These are phyloP conservation scores for Pseudopleuronectes americanus DNA, from an alignment of 2,797 vertebrate species.

Conservation along the genomic window DNA sequence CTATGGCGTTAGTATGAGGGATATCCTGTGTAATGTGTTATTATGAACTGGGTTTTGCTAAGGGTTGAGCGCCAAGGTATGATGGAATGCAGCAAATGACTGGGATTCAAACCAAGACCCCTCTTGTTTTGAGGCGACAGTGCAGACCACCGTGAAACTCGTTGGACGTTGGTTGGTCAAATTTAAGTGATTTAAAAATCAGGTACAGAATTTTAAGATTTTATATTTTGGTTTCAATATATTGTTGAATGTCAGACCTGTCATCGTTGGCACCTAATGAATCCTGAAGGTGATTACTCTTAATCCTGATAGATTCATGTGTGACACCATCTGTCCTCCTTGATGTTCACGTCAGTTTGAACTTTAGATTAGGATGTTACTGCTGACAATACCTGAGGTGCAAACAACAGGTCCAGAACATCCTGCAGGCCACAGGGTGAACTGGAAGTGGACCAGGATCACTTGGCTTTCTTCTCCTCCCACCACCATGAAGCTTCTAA, in stretches of 20 bases:
- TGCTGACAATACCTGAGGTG: conserved; percentile 12
- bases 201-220: neutral
- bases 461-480: conserved; percentile 38
- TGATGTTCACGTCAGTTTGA: conserved; percentile 13
- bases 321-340: conserved; percentile 16
- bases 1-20: no score
- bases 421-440: conserved; percentile 21
- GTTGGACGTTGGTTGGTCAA: no score
- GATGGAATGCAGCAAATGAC: no score
- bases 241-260: neutral
- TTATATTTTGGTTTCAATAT: neutral
- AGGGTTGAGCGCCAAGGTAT: no score
- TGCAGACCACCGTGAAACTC: no score
- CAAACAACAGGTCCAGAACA: conserved; percentile 22
- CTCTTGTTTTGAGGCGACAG: no score
- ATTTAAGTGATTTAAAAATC: neutral
- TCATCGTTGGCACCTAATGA: neutral
- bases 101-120: no score
- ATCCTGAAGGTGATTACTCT: conserved; percentile 14
- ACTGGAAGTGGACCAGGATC: conserved; percentile 47
- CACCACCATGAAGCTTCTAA: conserved; percentile 67
- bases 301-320: conserved; percentile 14
- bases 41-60: no score
- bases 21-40: no score
- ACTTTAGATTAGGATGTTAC: conserved; percentile 25